Conservation (phyloP, 2,797 vertebrate genomes). For the Hypotaenidia philippensis region DNA sequence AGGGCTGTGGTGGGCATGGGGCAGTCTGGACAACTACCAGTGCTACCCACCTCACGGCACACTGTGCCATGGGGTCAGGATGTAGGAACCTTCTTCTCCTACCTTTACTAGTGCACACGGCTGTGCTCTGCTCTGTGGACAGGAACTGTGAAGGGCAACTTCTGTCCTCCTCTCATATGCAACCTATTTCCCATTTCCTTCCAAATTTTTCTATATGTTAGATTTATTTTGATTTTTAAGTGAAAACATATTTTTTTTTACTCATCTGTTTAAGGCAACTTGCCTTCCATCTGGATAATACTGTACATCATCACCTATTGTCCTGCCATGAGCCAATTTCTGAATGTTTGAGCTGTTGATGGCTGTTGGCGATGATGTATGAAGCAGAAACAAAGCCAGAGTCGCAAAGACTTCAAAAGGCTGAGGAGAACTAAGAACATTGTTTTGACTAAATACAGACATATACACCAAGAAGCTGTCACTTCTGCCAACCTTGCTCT, state of each 20-base stretch:
- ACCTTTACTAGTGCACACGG: too few species aligned
- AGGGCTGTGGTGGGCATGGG: neutral
- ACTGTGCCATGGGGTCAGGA: rapidly evolving
- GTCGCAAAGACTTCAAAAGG: neutral
- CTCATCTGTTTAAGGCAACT: neutral
- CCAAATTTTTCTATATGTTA: neutral
- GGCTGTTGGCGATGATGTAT: neutral
- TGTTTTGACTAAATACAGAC: conserved; percentile 28
- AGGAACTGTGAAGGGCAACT: neutral
- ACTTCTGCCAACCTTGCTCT: neutral
- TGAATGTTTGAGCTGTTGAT: neutral
- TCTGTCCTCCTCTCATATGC: neutral
- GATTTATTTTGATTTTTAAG: neutral
- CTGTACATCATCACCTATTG: neutral
- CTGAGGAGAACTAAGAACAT: neutral
- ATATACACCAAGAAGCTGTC: neutral
- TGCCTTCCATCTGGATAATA: neutral
- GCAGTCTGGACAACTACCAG: neutral
- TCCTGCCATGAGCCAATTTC: neutral
- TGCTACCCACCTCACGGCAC: neutral
- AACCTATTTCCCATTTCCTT: neutral
- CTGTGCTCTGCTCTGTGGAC: too few species aligned
- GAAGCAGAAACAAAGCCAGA: conserved; percentile 5
- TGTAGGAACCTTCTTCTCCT: neutral
- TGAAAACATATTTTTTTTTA: neutral